phyloP scores from a whole-genome alignment of 2,888 invertebrate genomes.

The Melanostoma scalare region DNA sequence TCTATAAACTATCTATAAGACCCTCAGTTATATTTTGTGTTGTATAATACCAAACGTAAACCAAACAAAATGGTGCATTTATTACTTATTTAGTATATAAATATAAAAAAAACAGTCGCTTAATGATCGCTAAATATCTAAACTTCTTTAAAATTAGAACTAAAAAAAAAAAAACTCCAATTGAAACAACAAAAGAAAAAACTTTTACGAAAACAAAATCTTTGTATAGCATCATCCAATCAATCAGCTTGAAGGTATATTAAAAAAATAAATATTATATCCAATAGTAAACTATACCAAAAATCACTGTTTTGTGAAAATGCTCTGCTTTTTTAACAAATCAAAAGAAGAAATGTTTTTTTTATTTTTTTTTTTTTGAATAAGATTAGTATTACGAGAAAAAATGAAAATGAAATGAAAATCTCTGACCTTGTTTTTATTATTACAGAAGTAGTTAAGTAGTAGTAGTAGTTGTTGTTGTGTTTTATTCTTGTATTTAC shows the following conservation, averaged over 20 bases:
- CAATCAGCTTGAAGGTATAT: constrained; percentile 55
- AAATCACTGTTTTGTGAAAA: constrained; percentile 22
- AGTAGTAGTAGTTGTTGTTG: constrained; percentile 73
- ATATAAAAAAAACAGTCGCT: constrained; percentile 59
- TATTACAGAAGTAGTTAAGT: constrained; percentile 67
- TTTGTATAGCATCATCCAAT: constrained; percentile 62
- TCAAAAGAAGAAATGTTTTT: constrained; percentile 14
- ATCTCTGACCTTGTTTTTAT: constrained; percentile 72
- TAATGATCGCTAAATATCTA: constrained; percentile 71
- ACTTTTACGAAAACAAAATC: too few species aligned
- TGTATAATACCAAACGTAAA: constrained; percentile 39
- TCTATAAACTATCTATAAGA: constrained; percentile 26
- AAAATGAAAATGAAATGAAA: constrained; percentile 70
- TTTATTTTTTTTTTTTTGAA: constrained; percentile 35
- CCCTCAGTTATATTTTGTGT: constrained; percentile 29
- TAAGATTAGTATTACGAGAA: constrained; percentile 43
- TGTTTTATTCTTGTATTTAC: constrained; percentile 79
- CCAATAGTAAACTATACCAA: constrained; percentile 23
- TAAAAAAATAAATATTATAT: constrained; percentile 30
- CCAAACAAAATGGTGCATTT: constrained; percentile 59
- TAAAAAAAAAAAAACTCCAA: constrained; percentile 42
- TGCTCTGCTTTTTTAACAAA: constrained; percentile 54
- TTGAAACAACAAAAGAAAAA: constrained; percentile 6
- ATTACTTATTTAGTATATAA: constrained; percentile 15
- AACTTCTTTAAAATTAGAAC: constrained; percentile 28